Evolutionary conservation across 2,113 vertebrate genomes (phyloP), one percentile per base, ranked within the genome.

Genomic region (Chaetura pelagica): DNA sequence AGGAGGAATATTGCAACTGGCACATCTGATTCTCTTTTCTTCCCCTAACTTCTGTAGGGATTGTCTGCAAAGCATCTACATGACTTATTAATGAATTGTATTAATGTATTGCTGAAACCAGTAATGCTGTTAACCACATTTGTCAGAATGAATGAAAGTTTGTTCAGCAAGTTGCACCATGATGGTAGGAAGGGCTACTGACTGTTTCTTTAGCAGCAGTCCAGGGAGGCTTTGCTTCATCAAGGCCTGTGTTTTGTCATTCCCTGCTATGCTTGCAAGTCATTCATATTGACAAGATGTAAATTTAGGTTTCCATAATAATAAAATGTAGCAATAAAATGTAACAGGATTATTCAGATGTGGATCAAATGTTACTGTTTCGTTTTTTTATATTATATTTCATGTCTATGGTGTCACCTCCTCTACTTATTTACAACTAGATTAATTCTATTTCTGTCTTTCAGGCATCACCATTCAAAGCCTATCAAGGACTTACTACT

Each of bases 71-170:
- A 95, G 52, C 69, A 68, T 89, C 87, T 84, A 34, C 84, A 61
- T 40, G 75, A 91, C 61, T 90, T 90, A 88, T 80, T 92, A 91
- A 88, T 77, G 79, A 80, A 44, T 51, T 90, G 82, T 81, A 91
- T 57, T 80, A 92, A 44, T 44, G 64, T 49, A 84, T 61, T 88
- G 64, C 87, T 95, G 90, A 93, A 90, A 84, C 44, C 42, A 93
- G 84, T 73, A 78, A 87, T 29, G 74, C 76, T 72, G 84, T 78
- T 87, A 94, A 94, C 84, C 44, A 64, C 84, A 74, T 77, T 29
- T 93, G 92, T 95, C 95, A 96, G 76, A 83, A 80, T 3, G 4
- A 91, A 94, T 96, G 90, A 91, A 55, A 83, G 40, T n/a, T 44
- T 0, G 1, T 52, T 44, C 69, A 69, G 78, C 69, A 78, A 95